Evolutionary conservation across 1,140 invertebrate genomes (phyloP).

Genomic region (Zaprionus taronus): DNA sequence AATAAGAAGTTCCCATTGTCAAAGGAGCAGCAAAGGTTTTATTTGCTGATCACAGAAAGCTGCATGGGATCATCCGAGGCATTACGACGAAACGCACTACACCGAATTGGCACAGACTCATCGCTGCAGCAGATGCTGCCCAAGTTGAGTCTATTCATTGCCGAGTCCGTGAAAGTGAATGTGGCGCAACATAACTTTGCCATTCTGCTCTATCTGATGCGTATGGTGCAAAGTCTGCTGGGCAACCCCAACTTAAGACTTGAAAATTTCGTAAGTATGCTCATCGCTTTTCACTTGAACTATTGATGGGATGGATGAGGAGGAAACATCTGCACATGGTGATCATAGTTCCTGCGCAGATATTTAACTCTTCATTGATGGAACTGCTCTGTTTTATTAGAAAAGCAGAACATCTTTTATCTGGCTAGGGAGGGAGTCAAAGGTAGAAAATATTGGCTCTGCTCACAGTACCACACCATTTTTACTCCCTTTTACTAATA

Average conservation of each 20-base stretch:
- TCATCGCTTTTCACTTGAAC: background rate
- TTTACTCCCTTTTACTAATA: no score
- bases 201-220: slow-evolving; percentile 46
- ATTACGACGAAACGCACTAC: slow-evolving; percentile 15
- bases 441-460: no score
- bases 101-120: slow-evolving; percentile 26
- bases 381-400: no score
- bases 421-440: no score
- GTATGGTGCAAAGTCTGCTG: slow-evolving; percentile 46
- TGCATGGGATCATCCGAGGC: slow-evolving; percentile 18
- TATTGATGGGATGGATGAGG: background rate
- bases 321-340: no score
- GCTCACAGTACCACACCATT: no score
- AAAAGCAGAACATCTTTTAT: no score
- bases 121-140: slow-evolving; percentile 38
- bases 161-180: slow-evolving; percentile 29
- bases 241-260: slow-evolving; percentile 27
- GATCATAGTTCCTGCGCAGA: no score
- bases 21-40: slow-evolving; percentile 44
- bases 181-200: slow-evolving; percentile 23
- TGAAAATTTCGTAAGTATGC: slow-evolving; percentile 46
- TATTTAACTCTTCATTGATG: no score
- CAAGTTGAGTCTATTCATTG: slow-evolving; percentile 31
- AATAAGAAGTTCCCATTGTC: slow-evolving; percentile 24
- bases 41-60: slow-evolving; percentile 25